These are phyloP conservation scores for Strongylocentrotus purpuratus DNA, from an alignment of 35 echinoderm and acorn worm species.

Conservation along the genomic window DNA sequence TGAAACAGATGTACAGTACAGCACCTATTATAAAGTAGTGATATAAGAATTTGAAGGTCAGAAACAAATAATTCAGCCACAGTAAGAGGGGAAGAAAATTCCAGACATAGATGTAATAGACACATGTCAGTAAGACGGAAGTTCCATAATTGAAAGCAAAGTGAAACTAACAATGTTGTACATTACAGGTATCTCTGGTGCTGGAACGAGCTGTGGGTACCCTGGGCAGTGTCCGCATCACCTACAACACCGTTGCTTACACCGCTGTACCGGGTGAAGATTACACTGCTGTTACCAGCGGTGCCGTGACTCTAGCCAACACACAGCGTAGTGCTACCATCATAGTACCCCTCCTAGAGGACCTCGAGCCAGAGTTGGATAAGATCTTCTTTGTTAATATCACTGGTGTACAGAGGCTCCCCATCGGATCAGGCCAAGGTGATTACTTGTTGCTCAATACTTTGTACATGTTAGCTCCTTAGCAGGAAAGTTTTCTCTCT, in stretches of 20 bases:
- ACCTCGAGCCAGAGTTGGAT: slow-evolving; percentile 67
- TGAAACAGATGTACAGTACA: too few relatives aligned
- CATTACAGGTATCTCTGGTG: slow-evolving; percentile 62
- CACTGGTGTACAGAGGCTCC: slow-evolving; percentile 70
- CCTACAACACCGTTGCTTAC: slow-evolving; percentile 69
- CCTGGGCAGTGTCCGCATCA: slow-evolving; percentile 70
- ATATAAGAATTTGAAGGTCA: too few relatives aligned
- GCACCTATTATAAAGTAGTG: too few relatives aligned
- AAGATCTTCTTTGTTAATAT: slow-evolving; percentile 94
- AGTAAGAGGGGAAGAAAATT: neutral
- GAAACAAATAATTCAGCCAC: neutral
- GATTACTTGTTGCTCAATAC: neutral
- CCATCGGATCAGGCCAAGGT: slow-evolving; percentile 67
- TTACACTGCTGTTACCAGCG: slow-evolving; percentile 73
- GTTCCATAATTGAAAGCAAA: neutral
- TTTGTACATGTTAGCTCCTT: neutral
- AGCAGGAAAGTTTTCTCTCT: neutral
- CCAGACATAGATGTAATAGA: neutral
- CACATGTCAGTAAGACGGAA: neutral
- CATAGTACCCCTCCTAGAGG: slow-evolving; percentile 57
- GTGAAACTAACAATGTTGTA: neutral
- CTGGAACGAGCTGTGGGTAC: slow-evolving; percentile 81
- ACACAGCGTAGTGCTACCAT: slow-evolving; percentile 58
- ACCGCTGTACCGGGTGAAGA: slow-evolving; percentile 76
- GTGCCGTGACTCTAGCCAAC: slow-evolving; percentile 57